Percentiles rank a stretch among this genome's conserved stretches.
Evolutionary conservation across 2,113 vertebrate species (phyloP).

Genomic region (Anolis sagrei): DNA sequence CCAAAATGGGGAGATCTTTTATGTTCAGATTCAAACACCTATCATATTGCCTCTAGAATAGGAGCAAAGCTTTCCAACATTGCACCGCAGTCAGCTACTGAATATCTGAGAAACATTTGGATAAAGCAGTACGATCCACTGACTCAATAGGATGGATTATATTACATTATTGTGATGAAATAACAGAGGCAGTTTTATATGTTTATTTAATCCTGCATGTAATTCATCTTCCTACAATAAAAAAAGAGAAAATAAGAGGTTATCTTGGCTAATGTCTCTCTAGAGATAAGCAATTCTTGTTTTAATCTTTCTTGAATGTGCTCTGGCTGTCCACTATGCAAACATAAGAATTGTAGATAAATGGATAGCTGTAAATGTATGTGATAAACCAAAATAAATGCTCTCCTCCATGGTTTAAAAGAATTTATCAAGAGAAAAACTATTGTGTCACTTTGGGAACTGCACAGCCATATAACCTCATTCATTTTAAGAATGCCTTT

Average conservation of each 20-base stretch:
- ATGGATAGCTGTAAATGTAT: not conserved
- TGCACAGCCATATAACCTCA: not conserved
- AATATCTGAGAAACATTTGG: not conserved
- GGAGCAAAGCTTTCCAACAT: not conserved
- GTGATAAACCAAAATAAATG: conserved; percentile 4
- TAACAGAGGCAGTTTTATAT: not conserved
- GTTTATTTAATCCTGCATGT: not conserved
- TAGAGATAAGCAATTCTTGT: not conserved
- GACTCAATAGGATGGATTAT: not conserved
- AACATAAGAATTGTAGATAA: conserved; percentile 8
- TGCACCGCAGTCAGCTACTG: not conserved
- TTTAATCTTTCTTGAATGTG: not conserved
- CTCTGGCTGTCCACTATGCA: not conserved
- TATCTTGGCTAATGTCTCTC: conserved; percentile 2
- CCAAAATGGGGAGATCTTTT: not conserved
- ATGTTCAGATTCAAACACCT: not conserved
- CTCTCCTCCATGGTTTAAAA: not conserved
- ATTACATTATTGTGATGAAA: not conserved
- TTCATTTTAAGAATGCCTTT: not conserved
- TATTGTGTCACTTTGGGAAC: not conserved
- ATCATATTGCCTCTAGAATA: not conserved
- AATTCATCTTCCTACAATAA: not conserved
- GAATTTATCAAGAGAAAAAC: not conserved
- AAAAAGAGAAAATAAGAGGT: not conserved
- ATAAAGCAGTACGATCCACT: not conserved